Conservation (phyloP, 2,113 vertebrate species). For the Thunnus maccoyii region DNA sequence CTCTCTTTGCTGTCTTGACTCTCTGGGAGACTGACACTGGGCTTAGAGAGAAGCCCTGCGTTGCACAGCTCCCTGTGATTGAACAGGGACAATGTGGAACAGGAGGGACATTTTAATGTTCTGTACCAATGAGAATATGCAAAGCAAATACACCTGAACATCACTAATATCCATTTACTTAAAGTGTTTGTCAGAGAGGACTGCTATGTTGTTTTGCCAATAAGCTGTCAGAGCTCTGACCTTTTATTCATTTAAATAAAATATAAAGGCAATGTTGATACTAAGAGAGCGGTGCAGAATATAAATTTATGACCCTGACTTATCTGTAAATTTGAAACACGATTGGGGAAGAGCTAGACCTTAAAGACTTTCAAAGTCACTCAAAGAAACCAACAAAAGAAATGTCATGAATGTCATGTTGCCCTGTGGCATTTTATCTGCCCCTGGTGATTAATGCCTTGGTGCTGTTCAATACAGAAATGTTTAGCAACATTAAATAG, state of each 20-base stretch:
- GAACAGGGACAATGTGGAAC: slow-evolving; percentile 52
- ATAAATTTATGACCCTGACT: not conserved
- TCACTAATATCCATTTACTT: slow-evolving; percentile 12
- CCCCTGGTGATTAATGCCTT: slow-evolving; percentile 35
- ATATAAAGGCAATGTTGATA: not conserved
- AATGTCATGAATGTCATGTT: not conserved
- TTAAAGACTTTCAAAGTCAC: slow-evolving; percentile 18
- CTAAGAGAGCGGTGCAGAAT: no score
- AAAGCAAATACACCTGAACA: slow-evolving; percentile 33
- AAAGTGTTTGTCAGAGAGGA: not conserved
- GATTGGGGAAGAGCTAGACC: not conserved
- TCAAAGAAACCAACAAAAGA: slow-evolving; percentile 13
- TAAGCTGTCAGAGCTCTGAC: not conserved
- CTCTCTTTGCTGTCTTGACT: slow-evolving; percentile 60
- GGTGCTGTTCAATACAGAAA: not conserved
- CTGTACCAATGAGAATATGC: slow-evolving; percentile 37
- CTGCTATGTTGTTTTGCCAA: not conserved
- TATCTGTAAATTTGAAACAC: not conserved
- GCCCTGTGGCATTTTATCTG: slow-evolving; percentile 31
- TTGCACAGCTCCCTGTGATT: slow-evolving; percentile 60
- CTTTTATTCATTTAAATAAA: not conserved
- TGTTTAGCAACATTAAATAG: slow-evolving; percentile 11
- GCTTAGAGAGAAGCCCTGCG: slow-evolving; percentile 59
- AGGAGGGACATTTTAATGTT: slow-evolving; percentile 43
- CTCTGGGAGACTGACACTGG: slow-evolving; percentile 64